Conservation (phyloP, 2,888 invertebrate genomes). For the Drosophila histrio region DNA sequence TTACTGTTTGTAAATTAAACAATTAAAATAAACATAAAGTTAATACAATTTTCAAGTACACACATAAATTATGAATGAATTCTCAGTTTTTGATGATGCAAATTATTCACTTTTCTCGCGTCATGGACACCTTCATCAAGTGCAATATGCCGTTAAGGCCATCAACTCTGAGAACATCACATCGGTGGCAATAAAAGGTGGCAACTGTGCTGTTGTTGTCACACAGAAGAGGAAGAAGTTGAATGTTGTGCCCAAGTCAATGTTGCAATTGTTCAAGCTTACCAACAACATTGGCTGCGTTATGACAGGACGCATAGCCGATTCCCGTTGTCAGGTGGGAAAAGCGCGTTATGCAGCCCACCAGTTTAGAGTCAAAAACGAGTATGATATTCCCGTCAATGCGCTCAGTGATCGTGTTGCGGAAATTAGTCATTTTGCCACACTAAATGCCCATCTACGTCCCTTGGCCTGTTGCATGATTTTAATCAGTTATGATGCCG, state of each 20-base stretch:
- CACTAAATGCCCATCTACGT: slow-evolving; percentile 99
- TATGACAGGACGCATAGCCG: slow-evolving; percentile 98
- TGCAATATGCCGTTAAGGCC: slow-evolving; percentile 99
- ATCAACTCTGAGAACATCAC: slow-evolving; percentile 99
- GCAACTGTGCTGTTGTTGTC: slow-evolving; percentile 97
- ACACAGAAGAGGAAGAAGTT: slow-evolving; percentile 99
- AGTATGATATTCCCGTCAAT: slow-evolving; percentile 97
- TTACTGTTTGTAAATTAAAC: too few relatives aligned
- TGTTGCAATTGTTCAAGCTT: slow-evolving; percentile 96
- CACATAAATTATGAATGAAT: too few relatives aligned
- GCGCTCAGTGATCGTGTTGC: slow-evolving; percentile 96
- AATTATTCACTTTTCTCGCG: slow-evolving; percentile 99
- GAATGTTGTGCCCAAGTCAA: slow-evolving; percentile 95
- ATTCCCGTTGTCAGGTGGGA: slow-evolving; percentile 97
- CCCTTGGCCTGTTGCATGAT: slow-evolving; percentile 98
- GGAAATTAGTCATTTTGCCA: slow-evolving; percentile 98
- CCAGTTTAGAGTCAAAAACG: slow-evolving; percentile 97
- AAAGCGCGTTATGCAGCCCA: slow-evolving; percentile 98
- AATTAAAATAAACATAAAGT: too few relatives aligned
- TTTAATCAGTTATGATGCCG: slow-evolving; percentile 94
- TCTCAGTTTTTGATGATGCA: too few relatives aligned
- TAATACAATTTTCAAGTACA: too few relatives aligned
- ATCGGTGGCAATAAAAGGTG: slow-evolving; percentile 97
- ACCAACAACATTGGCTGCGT: slow-evolving; percentile 96
- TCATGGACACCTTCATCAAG: slow-evolving; percentile 99